Evolutionary conservation across 2,797 vertebrate species (phyloP).

Genomic region (Sandelia bainsii): DNA sequence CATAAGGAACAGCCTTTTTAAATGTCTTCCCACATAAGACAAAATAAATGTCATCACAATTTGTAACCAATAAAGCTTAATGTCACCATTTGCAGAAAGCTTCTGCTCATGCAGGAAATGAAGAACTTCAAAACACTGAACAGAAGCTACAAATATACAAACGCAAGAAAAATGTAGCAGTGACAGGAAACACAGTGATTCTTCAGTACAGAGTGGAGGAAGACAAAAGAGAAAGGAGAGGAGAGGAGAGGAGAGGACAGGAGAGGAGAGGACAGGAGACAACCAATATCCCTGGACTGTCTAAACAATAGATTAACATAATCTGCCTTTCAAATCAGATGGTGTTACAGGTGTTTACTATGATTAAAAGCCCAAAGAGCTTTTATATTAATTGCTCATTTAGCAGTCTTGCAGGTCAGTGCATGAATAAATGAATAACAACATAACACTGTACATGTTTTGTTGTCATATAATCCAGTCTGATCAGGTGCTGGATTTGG

Average conservation of each 20-base stretch:
- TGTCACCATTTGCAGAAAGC: conserved; percentile 9
- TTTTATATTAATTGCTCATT: conserved; percentile 64
- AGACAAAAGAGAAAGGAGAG: neutral
- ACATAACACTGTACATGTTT: conserved; percentile 12
- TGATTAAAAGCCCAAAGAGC: conserved; percentile 65
- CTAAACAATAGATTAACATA: conserved; percentile 70
- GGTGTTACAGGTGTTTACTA: conserved; percentile 68
- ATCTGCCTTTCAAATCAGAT: conserved; percentile 74
- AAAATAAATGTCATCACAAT: conserved; percentile 17
- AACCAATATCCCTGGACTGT: conserved; percentile 48
- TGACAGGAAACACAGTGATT: neutral
- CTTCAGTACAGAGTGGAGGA: conserved; percentile 5
- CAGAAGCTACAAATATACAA: neutral
- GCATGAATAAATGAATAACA: conserved; percentile 36
- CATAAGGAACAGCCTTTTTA: neutral
- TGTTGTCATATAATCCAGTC: conserved; percentile 29
- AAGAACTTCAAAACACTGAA: conserved; percentile 21
- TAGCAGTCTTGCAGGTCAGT: conserved; percentile 29
- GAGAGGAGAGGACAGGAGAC: conserved; percentile 12
- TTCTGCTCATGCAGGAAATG: conserved; percentile 30
- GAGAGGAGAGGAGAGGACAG: conserved; percentile 5
- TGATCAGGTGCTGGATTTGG: conserved; percentile 34
- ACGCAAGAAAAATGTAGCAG: neutral
- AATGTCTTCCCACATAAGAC: conserved; percentile 18
- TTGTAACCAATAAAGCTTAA: conserved; percentile 28